Evolutionary conservation across 2,797 vertebrate genomes (phyloP).

Genomic region (Cyprinella venusta): DNA sequence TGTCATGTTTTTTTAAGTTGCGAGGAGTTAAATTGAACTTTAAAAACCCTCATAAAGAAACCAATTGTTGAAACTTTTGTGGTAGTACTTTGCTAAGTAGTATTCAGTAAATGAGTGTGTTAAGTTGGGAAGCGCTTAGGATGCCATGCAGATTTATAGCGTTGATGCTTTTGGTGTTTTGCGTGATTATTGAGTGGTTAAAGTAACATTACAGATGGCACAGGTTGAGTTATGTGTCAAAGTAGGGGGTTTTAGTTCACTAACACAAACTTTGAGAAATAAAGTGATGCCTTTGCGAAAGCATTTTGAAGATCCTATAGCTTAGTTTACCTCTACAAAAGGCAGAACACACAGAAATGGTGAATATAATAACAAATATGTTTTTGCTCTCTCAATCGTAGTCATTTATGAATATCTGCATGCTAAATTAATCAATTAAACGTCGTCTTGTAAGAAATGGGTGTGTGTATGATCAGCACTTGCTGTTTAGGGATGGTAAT

Average conservation of each 20-base stretch:
- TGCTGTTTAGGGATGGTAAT: conserved; percentile 21
- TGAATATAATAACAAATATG: conserved; percentile 41
- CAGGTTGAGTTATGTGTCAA: background rate
- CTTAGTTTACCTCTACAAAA: background rate
- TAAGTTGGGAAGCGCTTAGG: background rate
- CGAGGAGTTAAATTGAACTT: background rate
- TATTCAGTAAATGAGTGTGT: background rate
- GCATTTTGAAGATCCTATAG: background rate
- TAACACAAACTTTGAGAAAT: background rate
- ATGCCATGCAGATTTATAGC: background rate
- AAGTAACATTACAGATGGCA: background rate
- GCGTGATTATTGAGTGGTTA: background rate
- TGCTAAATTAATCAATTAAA: conserved; percentile 70
- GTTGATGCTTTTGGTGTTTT: background rate
- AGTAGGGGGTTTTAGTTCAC: background rate
- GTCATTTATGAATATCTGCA: conserved; percentile 67
- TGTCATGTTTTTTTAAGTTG: background rate
- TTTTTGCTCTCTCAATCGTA: conserved; percentile 57
- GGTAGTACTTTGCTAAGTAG: background rate
- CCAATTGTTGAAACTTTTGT: background rate
- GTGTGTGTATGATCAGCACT: conserved; percentile 18
- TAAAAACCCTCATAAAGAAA: background rate
- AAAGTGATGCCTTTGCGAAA: background rate
- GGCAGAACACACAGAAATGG: background rate
- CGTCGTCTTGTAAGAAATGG: conserved; percentile 37